A percentile compares a stretch with the other conserved stretches of the same genome.
phyloP scores from a whole-genome alignment of 1,140 invertebrate species.

The Platyscapa corneri region DNA sequence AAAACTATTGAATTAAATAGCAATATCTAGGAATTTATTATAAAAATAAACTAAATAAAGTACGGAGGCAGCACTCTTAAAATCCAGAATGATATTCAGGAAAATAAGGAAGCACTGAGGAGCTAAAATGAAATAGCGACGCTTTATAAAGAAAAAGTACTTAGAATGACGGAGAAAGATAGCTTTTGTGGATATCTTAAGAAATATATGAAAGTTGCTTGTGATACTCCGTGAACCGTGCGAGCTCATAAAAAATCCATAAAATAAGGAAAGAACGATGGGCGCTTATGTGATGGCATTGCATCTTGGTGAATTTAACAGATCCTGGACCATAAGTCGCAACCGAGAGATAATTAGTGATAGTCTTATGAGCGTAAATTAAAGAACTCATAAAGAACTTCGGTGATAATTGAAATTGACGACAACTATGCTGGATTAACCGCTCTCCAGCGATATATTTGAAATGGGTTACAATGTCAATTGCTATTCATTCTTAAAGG shows the following conservation, averaged over 20 bases:
- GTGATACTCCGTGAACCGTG: neutral
- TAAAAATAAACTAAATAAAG: neutral
- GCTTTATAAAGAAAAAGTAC: conserved; percentile 23
- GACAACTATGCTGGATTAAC: conserved; percentile 21
- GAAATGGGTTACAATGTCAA: conserved; percentile 19
- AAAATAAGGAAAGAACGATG: conserved; percentile 11
- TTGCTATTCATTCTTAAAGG: conserved; percentile 21
- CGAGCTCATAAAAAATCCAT: conserved; percentile 50
- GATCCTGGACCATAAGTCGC: neutral
- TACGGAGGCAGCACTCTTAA: neutral
- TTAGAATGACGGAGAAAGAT: neutral
- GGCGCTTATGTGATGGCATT: conserved; percentile 2
- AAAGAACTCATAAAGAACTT: conserved; percentile 43
- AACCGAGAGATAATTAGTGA: conserved; percentile 35
- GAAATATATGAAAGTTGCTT: neutral
- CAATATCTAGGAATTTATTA: neutral
- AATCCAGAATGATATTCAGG: neutral
- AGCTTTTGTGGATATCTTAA: conserved; percentile 3
- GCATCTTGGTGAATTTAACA: conserved; percentile 27
- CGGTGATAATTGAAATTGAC: conserved; percentile 51
- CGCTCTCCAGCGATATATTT: neutral
- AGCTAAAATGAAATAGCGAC: neutral
- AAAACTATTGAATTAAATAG: neutral
- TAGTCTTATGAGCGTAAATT: conserved; percentile 33
- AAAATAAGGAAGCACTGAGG: conserved; percentile 1